Evolutionary conservation across 2,113 vertebrate species (phyloP).

Genomic region (Murina feae): DNA sequence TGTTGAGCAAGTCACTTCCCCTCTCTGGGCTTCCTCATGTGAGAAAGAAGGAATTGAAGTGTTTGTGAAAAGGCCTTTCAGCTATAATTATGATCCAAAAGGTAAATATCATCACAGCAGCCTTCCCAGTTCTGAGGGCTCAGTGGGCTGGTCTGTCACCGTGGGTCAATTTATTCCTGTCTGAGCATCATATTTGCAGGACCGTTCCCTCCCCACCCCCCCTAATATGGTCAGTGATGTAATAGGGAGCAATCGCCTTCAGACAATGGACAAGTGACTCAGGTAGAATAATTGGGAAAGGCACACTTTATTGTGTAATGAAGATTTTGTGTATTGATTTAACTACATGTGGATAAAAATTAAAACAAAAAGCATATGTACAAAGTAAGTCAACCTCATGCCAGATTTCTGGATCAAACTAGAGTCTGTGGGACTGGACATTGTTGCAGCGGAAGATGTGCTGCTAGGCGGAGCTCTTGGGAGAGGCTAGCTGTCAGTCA

Average conservation of each 20-base stretch:
- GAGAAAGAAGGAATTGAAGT: slow-evolving; percentile 39
- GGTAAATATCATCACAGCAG: background rate
- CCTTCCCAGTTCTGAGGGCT: background rate
- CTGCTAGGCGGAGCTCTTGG: background rate
- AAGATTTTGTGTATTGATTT: background rate
- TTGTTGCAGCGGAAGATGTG: too few species aligned
- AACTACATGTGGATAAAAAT: background rate
- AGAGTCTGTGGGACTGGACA: too few species aligned
- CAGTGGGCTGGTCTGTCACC: background rate
- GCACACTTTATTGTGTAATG: background rate
- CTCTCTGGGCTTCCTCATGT: slow-evolving; percentile 41
- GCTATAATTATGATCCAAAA: background rate
- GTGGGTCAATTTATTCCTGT: background rate
- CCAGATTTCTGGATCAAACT: background rate
- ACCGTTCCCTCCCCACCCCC: background rate
- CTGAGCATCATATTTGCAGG: background rate
- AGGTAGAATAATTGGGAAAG: background rate
- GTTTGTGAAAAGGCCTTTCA: background rate
- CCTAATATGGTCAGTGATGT: background rate
- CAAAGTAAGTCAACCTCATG: background rate
- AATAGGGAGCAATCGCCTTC: background rate
- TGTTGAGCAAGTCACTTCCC: slow-evolving; percentile 46
- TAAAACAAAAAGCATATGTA: background rate
- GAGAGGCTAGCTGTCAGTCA: background rate
- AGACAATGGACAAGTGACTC: background rate